These are phyloP conservation scores for Parambassis ranga DNA, from an alignment of 2,797 vertebrate species.

Conservation along the genomic window DNA sequence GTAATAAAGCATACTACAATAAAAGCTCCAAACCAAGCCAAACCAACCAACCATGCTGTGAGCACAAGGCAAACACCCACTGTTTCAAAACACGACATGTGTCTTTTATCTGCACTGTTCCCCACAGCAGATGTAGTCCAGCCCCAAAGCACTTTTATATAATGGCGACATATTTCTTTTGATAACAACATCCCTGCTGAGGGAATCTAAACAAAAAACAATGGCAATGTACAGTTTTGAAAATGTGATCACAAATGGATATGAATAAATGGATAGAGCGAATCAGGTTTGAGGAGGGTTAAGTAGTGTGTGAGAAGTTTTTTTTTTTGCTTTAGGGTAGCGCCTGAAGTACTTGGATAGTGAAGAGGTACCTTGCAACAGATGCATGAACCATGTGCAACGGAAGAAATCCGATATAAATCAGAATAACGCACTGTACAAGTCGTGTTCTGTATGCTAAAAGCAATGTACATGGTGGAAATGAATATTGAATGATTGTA, in stretches of 20 bases:
- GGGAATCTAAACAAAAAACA: constrained; percentile 24
- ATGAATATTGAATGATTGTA: no score
- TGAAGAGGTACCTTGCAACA: no score
- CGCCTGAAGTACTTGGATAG: background rate
- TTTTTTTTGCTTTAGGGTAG: background rate
- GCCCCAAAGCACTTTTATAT: constrained; percentile 23
- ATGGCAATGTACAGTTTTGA: constrained; percentile 13
- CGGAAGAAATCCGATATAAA: no score
- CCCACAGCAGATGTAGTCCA: constrained; percentile 18
- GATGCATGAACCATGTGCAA: no score
- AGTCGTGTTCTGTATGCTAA: no score
- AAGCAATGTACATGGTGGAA: no score
- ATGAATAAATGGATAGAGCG: no score
- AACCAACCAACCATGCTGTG: constrained; percentile 2
- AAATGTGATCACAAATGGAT: constrained; percentile 1
- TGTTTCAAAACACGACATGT: constrained; percentile 1
- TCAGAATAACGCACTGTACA: no score
- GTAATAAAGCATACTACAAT: background rate
- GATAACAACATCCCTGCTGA: constrained; percentile 29
- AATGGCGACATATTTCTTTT: constrained; percentile 34
- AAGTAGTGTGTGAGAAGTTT: background rate
- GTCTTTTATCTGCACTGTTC: constrained; percentile 28
- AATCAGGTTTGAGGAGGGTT: background rate
- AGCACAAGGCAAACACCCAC: constrained; percentile 14
- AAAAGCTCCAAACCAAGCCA: background rate